phyloP scores from a whole-genome alignment of 2,113 vertebrate species.

The Ibidorhyncha struthersii region DNA sequence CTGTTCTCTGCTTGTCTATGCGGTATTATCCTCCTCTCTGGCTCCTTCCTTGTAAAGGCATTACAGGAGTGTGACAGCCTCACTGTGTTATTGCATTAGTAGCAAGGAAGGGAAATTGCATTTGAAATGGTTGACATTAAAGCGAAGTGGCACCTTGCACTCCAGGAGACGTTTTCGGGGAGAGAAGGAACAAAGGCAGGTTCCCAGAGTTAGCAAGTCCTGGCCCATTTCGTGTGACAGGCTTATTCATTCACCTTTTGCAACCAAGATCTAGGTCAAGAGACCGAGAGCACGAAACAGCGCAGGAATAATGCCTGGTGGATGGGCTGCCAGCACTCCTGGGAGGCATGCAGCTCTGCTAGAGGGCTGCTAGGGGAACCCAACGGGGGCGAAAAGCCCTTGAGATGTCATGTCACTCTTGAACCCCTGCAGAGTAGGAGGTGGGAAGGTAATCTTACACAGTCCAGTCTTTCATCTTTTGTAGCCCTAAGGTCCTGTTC shows the following conservation, averaged over 20 bases:
- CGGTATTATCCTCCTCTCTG: not conserved
- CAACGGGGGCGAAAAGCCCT: accelerated
- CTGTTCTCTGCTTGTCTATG: not conserved
- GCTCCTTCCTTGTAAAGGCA: not conserved
- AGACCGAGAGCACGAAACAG: not conserved
- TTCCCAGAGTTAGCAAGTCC: not conserved
- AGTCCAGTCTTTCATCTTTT: not conserved
- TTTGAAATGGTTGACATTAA: not conserved
- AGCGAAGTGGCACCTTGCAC: not conserved
- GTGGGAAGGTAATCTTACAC: not conserved
- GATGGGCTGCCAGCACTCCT: not conserved
- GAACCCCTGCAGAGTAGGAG: not conserved
- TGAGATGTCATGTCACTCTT: not conserved
- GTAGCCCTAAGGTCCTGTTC: not conserved
- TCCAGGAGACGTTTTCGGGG: accelerated
- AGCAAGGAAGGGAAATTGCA: not conserved
- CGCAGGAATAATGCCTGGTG: not conserved
- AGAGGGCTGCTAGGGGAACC: not conserved
- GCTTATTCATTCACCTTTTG: not conserved
- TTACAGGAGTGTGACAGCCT: not conserved
- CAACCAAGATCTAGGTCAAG: not conserved
- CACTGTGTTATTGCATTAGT: not conserved
- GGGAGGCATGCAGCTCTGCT: not conserved
- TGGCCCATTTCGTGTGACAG: not conserved
- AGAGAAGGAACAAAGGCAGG: not conserved